Evolutionary conservation across 2,797 vertebrate species (phyloP), one percentile per base, ranked within the genome.

Genomic region (Sciurus carolinensis): DNA sequence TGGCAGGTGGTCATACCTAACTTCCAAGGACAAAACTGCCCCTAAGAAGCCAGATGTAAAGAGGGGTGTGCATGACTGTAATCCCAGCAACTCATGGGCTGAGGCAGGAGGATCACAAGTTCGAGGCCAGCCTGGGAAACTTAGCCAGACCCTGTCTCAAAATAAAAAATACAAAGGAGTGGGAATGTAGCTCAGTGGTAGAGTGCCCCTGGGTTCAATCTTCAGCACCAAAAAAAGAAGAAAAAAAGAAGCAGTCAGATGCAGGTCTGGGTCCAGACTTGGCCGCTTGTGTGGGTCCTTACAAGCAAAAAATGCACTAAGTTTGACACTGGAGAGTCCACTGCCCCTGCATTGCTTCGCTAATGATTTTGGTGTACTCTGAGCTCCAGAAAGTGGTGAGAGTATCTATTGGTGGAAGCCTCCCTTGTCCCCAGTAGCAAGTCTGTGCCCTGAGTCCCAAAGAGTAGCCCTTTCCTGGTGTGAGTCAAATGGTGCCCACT

Each of bases 281-380:
- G 64, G 57, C 57, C 54, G 44, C 50, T 71, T 87, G 5, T 67
- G 7, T 71, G 52, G 20, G 20, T 79, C 69, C 42, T 95, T 71
- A 75, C 8, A 87, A 96, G 52, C 82, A 91, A 95, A 92, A 22
- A 71, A 69, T 90, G 67, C 15, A 89, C n/a, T 67, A 72, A 90
- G 33, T 73, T 92, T 72, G 66, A 83, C 77, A 75, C 0, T 91
- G 83, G 54, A 30, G 59, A 73, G 42, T 67, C 72, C 3, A 81
- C 92, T 81, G 44, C 33, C 26, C 57, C 64, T 67, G 66, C 54
- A 94, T 20, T 62, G 80, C 52, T 95, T 86, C 90, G 44, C 92
- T 90, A 85, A 88, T 88, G 47, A 69, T 93, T 93, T 95, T 90
- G 52, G 57, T 77, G 22, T 80, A 79, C 64, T 28, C 15, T 66